Base-by-base conservation (phyloP, 2,888 invertebrate genomes). In the Epistrophe eligans region DNA sequence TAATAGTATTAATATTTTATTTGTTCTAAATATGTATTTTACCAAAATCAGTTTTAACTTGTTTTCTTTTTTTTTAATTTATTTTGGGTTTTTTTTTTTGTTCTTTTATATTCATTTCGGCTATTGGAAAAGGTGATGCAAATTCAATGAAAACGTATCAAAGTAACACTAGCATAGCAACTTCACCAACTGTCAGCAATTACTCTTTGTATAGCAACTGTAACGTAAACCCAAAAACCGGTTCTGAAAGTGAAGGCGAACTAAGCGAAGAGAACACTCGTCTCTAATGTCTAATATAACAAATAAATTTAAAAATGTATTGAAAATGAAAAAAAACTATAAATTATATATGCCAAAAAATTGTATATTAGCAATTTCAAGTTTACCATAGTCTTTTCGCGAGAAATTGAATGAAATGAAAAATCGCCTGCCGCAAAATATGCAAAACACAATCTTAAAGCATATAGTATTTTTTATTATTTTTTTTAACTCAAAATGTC, bases 161-260 rank as follows among this genome's bases (percentile, higher is more conserved):
- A 91, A 93, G 93, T 91, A 91, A 91, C 89, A 93, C 93, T 91
- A 93, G 93, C 90, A 92, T 93, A 92, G 93, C 93, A 89, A 93
- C 93, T 88, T 93, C 93, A 84, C 90, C 92, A 89, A 93, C 93
- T 85, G 91, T 91, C 88, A 93, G 93, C 90, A 92, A 91, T 90
- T 91, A 91, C 90, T 92, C 93, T 79, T 89, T 93, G 64, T 91
- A 91, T 91, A 93, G 92, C 91, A 92, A 91, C 90, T 91, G 92
- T 79, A 92, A 90, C 89, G 91, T 91, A 90, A 90, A 92, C 83
- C 90, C 60, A 58, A 85, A 88, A 80, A 43, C 35, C 19, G 72
- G 58, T 64, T 76, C 52, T 52, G 87, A 87, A 40, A 87, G 83
- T 74, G 91, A 91, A 73, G 91, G 92, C 89, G 92, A 91, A 89